phyloP scores from a whole-genome alignment of 2,113 vertebrate genomes.

The Amblyornis subalaris region DNA sequence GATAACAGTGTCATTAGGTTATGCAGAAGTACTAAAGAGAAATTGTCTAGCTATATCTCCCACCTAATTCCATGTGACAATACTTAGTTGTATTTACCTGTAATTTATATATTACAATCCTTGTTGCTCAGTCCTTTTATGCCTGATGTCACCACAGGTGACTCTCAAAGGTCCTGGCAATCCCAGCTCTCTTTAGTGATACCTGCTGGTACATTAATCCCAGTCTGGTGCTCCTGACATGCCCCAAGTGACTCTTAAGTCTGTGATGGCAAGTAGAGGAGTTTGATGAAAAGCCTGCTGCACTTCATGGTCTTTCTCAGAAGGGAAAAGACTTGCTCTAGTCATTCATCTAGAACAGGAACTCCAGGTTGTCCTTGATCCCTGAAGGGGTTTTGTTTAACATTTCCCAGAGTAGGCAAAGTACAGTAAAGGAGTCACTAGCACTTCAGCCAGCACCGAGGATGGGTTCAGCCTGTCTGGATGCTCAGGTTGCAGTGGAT shows the following conservation, averaged over 20 bases:
- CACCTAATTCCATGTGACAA: not conserved
- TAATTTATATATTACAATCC: not conserved
- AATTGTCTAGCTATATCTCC: not conserved
- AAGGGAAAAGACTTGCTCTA: not conserved
- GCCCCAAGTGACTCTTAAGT: too few species aligned
- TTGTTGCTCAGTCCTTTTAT: not conserved
- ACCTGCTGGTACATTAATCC: not conserved
- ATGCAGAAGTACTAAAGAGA: not conserved
- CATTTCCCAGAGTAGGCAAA: not conserved
- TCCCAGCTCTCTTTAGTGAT: not conserved
- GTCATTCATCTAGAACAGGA: not conserved
- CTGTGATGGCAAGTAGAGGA: not conserved
- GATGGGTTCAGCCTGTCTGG: not conserved
- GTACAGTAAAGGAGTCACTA: not conserved
- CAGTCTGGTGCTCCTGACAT: fast-evolving
- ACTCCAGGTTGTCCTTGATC: not conserved
- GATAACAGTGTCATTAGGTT: not conserved
- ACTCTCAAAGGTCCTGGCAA: not conserved
- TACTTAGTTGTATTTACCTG: not conserved
- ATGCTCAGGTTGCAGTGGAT: not conserved
- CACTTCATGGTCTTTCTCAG: not conserved
- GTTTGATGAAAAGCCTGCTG: not conserved
- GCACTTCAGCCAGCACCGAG: not conserved
- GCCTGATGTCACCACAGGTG: not conserved
- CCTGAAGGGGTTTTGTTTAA: not conserved